phyloP scores from a whole-genome alignment of 2,113 vertebrate species.

The Lophura nycthemera region DNA sequence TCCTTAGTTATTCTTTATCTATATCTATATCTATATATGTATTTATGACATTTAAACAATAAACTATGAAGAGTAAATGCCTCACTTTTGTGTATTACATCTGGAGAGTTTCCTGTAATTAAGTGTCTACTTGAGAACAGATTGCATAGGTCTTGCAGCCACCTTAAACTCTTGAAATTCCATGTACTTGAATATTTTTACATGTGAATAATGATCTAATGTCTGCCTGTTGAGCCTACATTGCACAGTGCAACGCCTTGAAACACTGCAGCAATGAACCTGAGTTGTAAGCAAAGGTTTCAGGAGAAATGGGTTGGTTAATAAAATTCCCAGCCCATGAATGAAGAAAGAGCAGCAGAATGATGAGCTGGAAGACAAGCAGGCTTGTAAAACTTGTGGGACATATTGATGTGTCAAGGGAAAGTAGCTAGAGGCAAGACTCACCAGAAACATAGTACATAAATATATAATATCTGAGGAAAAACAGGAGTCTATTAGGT shows the following conservation, averaged over 20 bases:
- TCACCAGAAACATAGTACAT: neutral
- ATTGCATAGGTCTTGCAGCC: neutral
- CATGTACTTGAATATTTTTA: neutral
- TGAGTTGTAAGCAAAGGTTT: neutral
- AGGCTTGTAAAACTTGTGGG: neutral
- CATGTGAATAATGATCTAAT: neutral
- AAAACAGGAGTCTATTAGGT: neutral
- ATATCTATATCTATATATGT: neutral
- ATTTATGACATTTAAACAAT: neutral
- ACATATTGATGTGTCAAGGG: neutral
- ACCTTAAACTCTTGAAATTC: neutral
- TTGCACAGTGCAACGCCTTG: neutral
- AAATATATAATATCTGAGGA: neutral
- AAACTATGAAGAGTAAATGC: neutral
- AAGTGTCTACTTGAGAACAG: neutral
- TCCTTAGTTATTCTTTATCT: neutral
- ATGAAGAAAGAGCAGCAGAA: neutral
- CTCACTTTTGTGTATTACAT: neutral
- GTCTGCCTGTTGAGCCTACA: neutral
- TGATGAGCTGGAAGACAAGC: constrained; percentile 15
- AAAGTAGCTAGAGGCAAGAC: neutral
- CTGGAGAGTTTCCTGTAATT: neutral
- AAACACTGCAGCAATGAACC: neutral
- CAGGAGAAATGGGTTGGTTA: neutral
- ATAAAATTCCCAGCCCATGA: neutral